Base-by-base conservation (phyloP, 2,113 vertebrate genomes). In the Spilogale gracilis region DNA sequence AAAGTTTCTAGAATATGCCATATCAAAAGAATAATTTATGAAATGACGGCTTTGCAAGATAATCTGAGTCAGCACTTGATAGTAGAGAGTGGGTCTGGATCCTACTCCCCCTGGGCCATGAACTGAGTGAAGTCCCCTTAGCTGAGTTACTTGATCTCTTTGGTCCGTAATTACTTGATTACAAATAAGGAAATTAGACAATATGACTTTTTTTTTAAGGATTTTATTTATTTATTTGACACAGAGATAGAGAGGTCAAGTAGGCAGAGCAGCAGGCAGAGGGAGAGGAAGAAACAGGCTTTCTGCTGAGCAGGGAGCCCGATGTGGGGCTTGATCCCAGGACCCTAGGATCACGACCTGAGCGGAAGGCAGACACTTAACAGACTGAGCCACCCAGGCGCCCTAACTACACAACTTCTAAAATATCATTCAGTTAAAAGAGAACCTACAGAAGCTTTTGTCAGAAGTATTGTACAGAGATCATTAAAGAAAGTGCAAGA, bases 341-440 rank as follows among this genome's bases (percentile, higher is more conserved):
- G 21, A 61, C 21, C 60, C 60, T 61, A 21, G 60, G 60, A 23
- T 61, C 21, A 61, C 16, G 60, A 61, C 60, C 60, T 25, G 21
- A 9, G 0, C 60, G 21, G 23, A 52, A 52, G 50, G 50, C 50
- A 52, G 50, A 8, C 50, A 10, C 50, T 52, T 52, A 8, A 52
- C 50, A 2, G 1, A 10, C 50, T 52, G 50, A 52, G 50, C 50
- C 50, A 7, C 50, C 58, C 58, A 60, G 58, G 58, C 2, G 21
- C 21, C 21, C 60, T 25, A 48, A 86, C 52, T 23, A 54, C 2
- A 73, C 6, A 23, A 30, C 76, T 84, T 84, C 82, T 83, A 83
- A 83, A 95, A 45, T 71, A 58, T 38, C 23, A 73, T 67, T 67
- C 2, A 27, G 67, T 60, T 84, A 25, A 93, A 93, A 73, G 73